A percentile compares a stretch with the other conserved stretches of the same genome.
Evolutionary conservation across 2,888 invertebrate genomes (phyloP).

Genomic region (Ischnus inquisitorius): DNA sequence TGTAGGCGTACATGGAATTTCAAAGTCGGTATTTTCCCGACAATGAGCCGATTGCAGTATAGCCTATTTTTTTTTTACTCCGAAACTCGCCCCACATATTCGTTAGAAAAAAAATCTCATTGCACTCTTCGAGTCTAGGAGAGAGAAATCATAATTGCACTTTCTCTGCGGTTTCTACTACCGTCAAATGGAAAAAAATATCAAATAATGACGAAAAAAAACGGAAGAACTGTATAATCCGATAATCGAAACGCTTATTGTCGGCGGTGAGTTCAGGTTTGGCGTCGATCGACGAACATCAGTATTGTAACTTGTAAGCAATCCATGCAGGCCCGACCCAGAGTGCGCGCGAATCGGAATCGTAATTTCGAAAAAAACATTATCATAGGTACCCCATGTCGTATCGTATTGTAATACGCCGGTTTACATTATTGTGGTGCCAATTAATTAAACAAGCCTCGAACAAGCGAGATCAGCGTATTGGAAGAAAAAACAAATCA

Average conservation of each 20-base stretch:
- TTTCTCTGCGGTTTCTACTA: neutral
- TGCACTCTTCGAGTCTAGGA: constrained; percentile 29
- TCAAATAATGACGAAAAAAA: neutral
- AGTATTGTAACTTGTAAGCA: constrained; percentile 75
- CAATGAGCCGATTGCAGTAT: constrained; percentile 48
- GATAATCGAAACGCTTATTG: constrained; percentile 1
- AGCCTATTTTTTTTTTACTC: constrained; percentile 6
- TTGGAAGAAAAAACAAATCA: constrained; percentile 54
- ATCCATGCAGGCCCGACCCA: constrained; percentile 85
- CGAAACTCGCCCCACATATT: constrained; percentile 40
- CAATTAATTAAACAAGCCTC: constrained; percentile 73
- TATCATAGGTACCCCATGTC: constrained; percentile 19
- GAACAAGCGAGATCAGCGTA: constrained; percentile 76
- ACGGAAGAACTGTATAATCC: neutral
- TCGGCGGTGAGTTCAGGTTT: constrained; percentile 54
- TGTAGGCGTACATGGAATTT: constrained; percentile 36
- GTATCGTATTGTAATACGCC: constrained; percentile 55
- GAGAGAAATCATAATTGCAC: constrained; percentile 11
- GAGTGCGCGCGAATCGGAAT: constrained; percentile 80
- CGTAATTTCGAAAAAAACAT: constrained; percentile 57
- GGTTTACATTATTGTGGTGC: constrained; percentile 41
- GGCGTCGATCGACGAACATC: constrained; percentile 64
- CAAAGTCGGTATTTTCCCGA: constrained; percentile 51
- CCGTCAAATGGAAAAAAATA: neutral
- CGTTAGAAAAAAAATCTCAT: constrained; percentile 28